Conservation (phyloP, 2,113 vertebrate genomes). For the Vulpes vulpes region DNA sequence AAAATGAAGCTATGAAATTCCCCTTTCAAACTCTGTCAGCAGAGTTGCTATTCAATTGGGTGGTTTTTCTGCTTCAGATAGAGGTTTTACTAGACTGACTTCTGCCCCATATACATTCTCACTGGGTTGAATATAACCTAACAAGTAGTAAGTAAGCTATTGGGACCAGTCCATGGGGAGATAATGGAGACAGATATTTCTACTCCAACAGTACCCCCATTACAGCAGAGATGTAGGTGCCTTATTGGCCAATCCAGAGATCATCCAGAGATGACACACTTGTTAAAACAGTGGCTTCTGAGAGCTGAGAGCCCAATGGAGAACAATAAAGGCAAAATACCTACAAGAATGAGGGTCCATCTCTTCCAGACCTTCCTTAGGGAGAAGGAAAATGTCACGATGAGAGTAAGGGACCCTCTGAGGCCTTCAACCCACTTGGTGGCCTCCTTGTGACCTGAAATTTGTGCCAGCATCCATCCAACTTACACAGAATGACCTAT, state of each 20-base stretch:
- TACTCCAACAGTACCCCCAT: not conserved
- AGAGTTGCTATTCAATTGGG: not conserved
- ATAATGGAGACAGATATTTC: not conserved
- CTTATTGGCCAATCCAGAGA: constrained; percentile 11
- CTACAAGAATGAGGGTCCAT: not conserved
- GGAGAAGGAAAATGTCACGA: not conserved
- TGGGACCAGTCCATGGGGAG: not conserved
- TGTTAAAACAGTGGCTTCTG: constrained; percentile 10
- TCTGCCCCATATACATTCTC: not conserved
- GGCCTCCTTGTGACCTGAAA: not conserved
- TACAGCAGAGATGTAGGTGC: not conserved
- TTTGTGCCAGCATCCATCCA: not conserved
- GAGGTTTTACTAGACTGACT: not conserved
- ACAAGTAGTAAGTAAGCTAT: not conserved
- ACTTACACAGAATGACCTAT: not conserved
- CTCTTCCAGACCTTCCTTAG: not conserved
- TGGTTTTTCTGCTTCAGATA: not conserved
- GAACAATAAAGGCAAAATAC: constrained; percentile 42
- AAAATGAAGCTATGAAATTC: not conserved
- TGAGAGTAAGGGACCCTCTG: not conserved
- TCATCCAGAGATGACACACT: not conserved
- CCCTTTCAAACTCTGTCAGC: not conserved
- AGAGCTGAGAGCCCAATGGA: not conserved
- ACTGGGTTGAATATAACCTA: not conserved
- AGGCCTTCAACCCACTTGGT: not conserved